These are phyloP conservation scores for Penaeus monodon DNA, from an alignment of 2,888 invertebrate species.

Conservation along the genomic window DNA sequence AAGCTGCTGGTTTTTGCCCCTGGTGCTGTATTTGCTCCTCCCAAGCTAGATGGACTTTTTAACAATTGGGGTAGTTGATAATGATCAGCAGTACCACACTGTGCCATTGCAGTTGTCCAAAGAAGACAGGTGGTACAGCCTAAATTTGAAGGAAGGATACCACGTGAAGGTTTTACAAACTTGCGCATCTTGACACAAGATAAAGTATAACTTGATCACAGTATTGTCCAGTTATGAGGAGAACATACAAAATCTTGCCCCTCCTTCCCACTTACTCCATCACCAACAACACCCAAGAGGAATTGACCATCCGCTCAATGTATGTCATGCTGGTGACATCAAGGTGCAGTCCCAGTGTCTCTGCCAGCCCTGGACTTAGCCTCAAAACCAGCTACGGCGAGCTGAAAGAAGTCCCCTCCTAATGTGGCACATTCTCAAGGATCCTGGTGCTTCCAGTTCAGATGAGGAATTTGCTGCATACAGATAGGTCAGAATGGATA, in stretches of 20 bases:
- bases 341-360: constrained; percentile 51
- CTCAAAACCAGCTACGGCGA: constrained; percentile 4
- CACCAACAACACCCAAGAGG: constrained; percentile 75
- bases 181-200: constrained; percentile 73
- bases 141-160: constrained; percentile 77
- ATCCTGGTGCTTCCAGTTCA: constrained; percentile 36
- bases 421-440: constrained; percentile 59
- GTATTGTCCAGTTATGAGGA: constrained; percentile 78
- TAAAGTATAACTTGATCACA: constrained; percentile 74
- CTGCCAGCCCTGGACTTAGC: constrained; percentile 21
- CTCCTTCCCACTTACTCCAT: constrained; percentile 77
- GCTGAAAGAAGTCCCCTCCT: constrained; percentile 57
- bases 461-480: constrained; percentile 55
- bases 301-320: constrained; percentile 70
- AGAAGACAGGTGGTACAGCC: constrained; percentile 75
- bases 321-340: constrained; percentile 42
- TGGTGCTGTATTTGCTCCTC: constrained; percentile 66
- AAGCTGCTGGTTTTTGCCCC: constrained; percentile 63
- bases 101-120: constrained; percentile 75
- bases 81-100: constrained; percentile 70
- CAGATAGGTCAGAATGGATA: constrained; percentile 49
- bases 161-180: constrained; percentile 75
- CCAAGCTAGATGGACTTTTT: constrained; percentile 73
- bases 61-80: constrained; percentile 73
- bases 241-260: constrained; percentile 78